Base-by-base conservation (phyloP, 2,888 invertebrate species). In the Hybos culiciformis region DNA sequence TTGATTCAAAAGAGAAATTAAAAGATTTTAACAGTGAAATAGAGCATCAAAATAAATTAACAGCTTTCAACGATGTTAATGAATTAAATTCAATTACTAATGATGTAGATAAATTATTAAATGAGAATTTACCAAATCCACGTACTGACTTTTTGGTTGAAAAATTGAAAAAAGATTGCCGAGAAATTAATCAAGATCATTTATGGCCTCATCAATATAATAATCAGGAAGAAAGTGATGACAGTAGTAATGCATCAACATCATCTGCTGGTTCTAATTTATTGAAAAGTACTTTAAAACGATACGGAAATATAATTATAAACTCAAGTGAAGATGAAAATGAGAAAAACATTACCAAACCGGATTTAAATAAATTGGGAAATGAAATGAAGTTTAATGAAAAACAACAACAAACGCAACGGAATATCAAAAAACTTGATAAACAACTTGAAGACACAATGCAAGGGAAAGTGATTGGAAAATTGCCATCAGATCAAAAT, bases 161-260 rank as follows among this genome's bases (percentile, higher is more conserved):
- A 45, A 58, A 59, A 29, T 48, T 62, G 43, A 56, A 59, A 24
- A 56, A 57, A 46, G 62, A 57, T 46, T 59, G 61, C 17, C 57
- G 55, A 38, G 57, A 61, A 55, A 62, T 62, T 51, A 62, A 62
- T 57, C 57, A 62, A 54, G 61, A 62, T 54, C 60, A 60, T 52
- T 51, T 62, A 43, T 4, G 19, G 17, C 18, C 29, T 20, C 20
- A n/a, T 9, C 5, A 26, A 19, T 21, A 37, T 8, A 17, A 31
- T 37, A 8, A 24, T 31, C 29, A 17, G 36, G 38, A 29, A 20
- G 41, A 19, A 21, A 29, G 32, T 36, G 43, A 34, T 41, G 19
- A 21, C 41, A 29, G 24, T 33, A 39, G 36, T 43, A 29, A 21
- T 12, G 18, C 2, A n/a, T n/a, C n/a, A n/a, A n/a, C n/a, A n/a